These are phyloP conservation scores for Lathamus discolor DNA, from an alignment of 2,113 vertebrate genomes.

Conservation along the genomic window DNA sequence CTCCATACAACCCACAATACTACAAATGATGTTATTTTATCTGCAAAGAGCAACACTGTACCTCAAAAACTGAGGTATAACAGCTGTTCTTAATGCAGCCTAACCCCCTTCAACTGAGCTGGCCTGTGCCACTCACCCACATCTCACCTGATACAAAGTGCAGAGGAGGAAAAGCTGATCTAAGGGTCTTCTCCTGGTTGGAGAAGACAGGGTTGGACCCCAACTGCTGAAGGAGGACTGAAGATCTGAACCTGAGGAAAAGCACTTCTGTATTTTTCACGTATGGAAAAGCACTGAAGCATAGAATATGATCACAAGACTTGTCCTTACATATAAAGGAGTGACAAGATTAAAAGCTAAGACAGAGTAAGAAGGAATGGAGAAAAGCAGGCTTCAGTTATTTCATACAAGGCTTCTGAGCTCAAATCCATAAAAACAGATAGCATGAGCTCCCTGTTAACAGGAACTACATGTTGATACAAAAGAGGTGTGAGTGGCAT, in stretches of 20 bases:
- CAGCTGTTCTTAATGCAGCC: not conserved
- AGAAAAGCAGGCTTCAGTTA: not conserved
- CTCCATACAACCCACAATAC: not conserved
- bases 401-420: not conserved
- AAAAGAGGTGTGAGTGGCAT: not conserved
- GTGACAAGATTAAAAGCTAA: not conserved
- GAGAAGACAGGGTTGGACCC: not conserved
- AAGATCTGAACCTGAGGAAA: not conserved
- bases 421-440: not conserved
- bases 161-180: not conserved
- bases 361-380: not conserved
- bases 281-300: not conserved
- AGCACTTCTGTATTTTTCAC: not conserved
- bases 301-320: not conserved
- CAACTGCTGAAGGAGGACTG: not conserved
- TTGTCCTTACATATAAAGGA: not conserved
- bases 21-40: not conserved
- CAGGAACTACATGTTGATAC: not conserved
- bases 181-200: not conserved
- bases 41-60: not conserved
- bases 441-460: not conserved
- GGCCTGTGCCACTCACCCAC: fast-evolving
- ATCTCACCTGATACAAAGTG: not conserved
- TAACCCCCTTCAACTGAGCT: not conserved
- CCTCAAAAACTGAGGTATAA: not conserved